Evolutionary conservation across 2,888 invertebrate species (phyloP).

Genomic region (Drosophila vallismaia): DNA sequence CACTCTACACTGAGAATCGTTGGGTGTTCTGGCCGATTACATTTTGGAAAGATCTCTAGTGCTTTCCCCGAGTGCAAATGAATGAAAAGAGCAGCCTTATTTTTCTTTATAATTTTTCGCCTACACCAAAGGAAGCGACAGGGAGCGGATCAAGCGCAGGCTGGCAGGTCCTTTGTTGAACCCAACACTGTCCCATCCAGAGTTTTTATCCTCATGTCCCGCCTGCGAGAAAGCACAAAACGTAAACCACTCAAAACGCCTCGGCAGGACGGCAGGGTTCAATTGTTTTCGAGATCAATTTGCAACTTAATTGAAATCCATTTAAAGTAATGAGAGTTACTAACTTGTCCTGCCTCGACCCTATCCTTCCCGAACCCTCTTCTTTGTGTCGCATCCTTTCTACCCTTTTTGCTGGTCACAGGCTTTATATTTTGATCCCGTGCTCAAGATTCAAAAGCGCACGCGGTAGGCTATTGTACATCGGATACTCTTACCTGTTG

Average conservation of each 20-base stretch:
- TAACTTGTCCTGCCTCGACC: conserved; percentile 61
- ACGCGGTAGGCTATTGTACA: conserved; percentile 7
- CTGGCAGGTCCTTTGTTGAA: conserved; percentile 54
- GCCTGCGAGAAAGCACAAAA: conserved; percentile 49
- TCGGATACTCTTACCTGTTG: conserved; percentile 44
- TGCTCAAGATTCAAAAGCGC: conserved; percentile 75
- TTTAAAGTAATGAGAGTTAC: conserved; percentile 82
- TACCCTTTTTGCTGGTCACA: conserved; percentile 33
- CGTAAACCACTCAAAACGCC: conserved; percentile 68
- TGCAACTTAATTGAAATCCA: conserved; percentile 82
- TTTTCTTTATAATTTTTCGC: conserved; percentile 1
- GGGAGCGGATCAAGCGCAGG: conserved; percentile 25
- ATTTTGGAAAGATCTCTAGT: background rate
- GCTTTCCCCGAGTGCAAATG: conserved; percentile 9
- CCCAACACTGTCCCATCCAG: conserved; percentile 6
- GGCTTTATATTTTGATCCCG: conserved; percentile 53
- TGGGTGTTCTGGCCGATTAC: too few relatives aligned
- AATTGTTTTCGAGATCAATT: conserved; percentile 81
- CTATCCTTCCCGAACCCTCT: conserved; percentile 33
- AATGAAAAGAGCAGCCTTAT: conserved; percentile 28
- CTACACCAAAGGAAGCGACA: conserved; percentile 15
- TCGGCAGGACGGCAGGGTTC: conserved; percentile 67
- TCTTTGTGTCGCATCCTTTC: conserved; percentile 12
- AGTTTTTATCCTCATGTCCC: conserved; percentile 13
- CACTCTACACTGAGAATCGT: conserved; percentile 4